A percentile compares a stretch with the other conserved stretches of the same genome.
phyloP scores from a whole-genome alignment of 2,888 invertebrate genomes.

The Aleiodes leptofemur region DNA sequence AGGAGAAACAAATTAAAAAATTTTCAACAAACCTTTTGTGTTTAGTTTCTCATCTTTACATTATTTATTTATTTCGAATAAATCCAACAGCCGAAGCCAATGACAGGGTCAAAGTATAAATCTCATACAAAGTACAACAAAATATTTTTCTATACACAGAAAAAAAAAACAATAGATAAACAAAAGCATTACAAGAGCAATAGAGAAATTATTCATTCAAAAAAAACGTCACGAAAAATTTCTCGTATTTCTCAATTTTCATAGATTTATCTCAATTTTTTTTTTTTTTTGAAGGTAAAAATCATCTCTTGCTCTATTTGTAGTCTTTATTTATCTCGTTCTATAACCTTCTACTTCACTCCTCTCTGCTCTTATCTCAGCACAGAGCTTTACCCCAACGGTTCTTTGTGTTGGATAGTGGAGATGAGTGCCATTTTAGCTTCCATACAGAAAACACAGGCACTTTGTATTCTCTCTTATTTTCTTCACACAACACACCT shows the following conservation, averaged over 20 bases:
- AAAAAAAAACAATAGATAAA: no score
- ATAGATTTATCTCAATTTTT: slow-evolving; percentile 49
- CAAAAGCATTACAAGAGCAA: no score
- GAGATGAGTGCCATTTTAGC: slow-evolving; percentile 33
- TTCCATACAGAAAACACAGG: slow-evolving; percentile 29
- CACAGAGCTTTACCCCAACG: slow-evolving; percentile 47
- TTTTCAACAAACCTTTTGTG: slow-evolving; percentile 14
- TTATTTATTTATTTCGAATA: no score
- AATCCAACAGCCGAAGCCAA: no score
- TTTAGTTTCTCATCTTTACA: slow-evolving; percentile 44
- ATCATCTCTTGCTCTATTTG: slow-evolving; percentile 40
- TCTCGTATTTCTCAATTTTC: slow-evolving; percentile 39
- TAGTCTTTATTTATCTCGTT: slow-evolving; percentile 49
- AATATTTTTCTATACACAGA: no score
- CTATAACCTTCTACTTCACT: slow-evolving; percentile 38
- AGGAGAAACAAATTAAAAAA: slow-evolving; percentile 35
- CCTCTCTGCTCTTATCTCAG: slow-evolving; percentile 20
- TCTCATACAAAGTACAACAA: no score
- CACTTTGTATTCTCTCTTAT: slow-evolving; percentile 32
- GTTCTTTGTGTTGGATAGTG: slow-evolving; percentile 50
- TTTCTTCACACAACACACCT: slow-evolving; percentile 40
- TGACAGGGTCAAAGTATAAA: no score
- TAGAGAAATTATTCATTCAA: no score
- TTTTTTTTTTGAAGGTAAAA: slow-evolving; percentile 41
- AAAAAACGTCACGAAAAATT: background rate